Evolutionary conservation across 2,113 vertebrate genomes (phyloP).

Genomic region (Odontophorus gujanensis): DNA sequence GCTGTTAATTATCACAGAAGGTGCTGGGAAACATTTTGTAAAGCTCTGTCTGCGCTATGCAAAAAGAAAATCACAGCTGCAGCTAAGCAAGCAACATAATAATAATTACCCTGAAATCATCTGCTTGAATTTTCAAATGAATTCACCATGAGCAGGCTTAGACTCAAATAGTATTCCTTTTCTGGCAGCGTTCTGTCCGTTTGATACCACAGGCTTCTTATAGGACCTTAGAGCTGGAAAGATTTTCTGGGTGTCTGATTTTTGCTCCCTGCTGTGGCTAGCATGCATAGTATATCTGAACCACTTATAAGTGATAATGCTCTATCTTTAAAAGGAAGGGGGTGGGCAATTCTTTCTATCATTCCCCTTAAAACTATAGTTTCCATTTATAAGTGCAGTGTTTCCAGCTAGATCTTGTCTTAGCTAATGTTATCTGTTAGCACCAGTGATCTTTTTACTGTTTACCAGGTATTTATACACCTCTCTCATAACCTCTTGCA

Average conservation of each 20-base stretch:
- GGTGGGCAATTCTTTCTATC: neutral
- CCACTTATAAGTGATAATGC: neutral
- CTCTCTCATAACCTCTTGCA: neutral
- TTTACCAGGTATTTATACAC: neutral
- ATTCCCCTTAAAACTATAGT: neutral
- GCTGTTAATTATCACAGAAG: conserved; percentile 33
- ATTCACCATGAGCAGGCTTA: conserved; percentile 20
- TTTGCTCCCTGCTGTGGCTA: neutral
- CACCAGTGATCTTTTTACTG: neutral
- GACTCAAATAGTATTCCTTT: neutral
- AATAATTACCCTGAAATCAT: conserved; percentile 57
- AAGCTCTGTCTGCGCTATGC: neutral
- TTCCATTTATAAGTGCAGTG: neutral
- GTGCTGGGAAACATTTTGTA: conserved; percentile 46
- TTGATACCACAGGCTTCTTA: neutral
- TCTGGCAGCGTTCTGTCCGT: conserved; percentile 9
- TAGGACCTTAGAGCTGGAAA: neutral
- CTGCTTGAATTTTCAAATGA: conserved; percentile 50
- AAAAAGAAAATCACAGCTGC: conserved; percentile 58
- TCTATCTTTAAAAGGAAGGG: neutral
- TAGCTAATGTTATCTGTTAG: neutral
- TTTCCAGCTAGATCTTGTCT: neutral
- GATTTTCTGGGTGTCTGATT: conserved; percentile 10
- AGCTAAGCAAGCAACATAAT: conserved; percentile 31
- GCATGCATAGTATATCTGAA: neutral